Percentiles rank a stretch among this genome's conserved stretches.
Evolutionary conservation across 1,140 invertebrate species (phyloP).

Genomic region (Diorhabda carinulata): DNA sequence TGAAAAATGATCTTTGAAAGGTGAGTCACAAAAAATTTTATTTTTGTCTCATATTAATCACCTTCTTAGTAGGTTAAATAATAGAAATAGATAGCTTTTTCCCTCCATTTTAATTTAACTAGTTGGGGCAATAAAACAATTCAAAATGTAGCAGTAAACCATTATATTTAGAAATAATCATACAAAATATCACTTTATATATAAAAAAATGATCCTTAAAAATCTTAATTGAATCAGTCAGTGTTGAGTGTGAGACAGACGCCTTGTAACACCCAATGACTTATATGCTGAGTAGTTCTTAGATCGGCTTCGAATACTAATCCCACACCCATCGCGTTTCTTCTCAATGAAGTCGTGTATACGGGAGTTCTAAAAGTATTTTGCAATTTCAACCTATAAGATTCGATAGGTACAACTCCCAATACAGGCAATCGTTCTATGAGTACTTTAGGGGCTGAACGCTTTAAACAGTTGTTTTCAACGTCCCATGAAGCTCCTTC

Average conservation of each 20-base stretch:
- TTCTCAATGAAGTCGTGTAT: conserved; percentile 77
- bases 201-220: conserved; percentile 7
- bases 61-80: no score
- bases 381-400: conserved; percentile 77
- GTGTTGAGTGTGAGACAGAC: conserved; percentile 82
- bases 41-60: no score
- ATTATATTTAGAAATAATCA: conserved; percentile 1
- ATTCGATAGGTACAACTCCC: conserved; percentile 80
- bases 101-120: no score
- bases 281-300: conserved; percentile 70
- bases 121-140: no score
- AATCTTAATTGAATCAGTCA: conserved; percentile 48
- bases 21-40: no score
- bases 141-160: not conserved
- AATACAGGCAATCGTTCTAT: conserved; percentile 81
- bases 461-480: conserved; percentile 63
- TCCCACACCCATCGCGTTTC: conserved; percentile 86
- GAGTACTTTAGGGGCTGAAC: conserved; percentile 78
- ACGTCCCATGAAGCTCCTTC: conserved; percentile 87
- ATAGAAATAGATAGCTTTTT: no score
- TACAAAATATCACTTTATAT: conserved; percentile 3
- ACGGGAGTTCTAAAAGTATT: conserved; percentile 83
- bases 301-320: conserved; percentile 86
- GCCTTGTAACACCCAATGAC: conserved; percentile 85
- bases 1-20: no score